Base-by-base conservation (phyloP, 1,140 invertebrate species). In the Aplysia californica region DNA sequence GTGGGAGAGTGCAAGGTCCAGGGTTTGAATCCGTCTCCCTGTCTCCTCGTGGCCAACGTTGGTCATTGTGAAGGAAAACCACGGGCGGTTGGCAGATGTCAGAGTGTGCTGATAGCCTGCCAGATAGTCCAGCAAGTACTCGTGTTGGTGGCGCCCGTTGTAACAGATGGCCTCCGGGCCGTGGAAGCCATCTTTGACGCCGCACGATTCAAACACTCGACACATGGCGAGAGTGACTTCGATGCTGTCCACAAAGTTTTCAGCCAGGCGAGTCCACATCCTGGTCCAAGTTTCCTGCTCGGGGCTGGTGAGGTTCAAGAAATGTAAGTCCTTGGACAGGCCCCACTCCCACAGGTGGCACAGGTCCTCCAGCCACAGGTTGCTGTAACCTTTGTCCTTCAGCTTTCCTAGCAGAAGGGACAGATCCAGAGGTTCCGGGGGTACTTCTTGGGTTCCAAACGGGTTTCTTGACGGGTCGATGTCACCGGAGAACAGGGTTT, bases 261-360 rank as follows among this genome's bases (percentile, higher is more conserved):
- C 72, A 20, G 41, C 31, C 3, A 84, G 58, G 2, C 78, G 80
- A 38, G 65, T 56, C 72, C 66, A 65, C 29, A 87, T 64, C 20
- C 74, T 76, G 26, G 61, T 68, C 82, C 84, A 86, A 2, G 73
- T 75, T 58, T 82, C 79, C n/a, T 50, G 61, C 10, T 39, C 44
- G 39, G 65, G 44, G 23, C 84, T 55, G 21, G 50, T 78, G 68
- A 82, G 82, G 73, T 88, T 82, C 35, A 82, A 70, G 6, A 86
- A 84, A 26, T 80, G 79, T 33, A 89, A 78, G 72, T 88, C 87
- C 73, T 87, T 88, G 15, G 84, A 76, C 29, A 88, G 55, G 0
- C 87, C 88, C 87, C 88, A 88, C 76, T 88, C 87, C 87, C 87
- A 88, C 6, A 74, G 76, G 73, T 84, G 87, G 72, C 88, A 89